Evolutionary conservation across 2,113 vertebrate genomes (phyloP).

Genomic region (Centropristis striata): DNA sequence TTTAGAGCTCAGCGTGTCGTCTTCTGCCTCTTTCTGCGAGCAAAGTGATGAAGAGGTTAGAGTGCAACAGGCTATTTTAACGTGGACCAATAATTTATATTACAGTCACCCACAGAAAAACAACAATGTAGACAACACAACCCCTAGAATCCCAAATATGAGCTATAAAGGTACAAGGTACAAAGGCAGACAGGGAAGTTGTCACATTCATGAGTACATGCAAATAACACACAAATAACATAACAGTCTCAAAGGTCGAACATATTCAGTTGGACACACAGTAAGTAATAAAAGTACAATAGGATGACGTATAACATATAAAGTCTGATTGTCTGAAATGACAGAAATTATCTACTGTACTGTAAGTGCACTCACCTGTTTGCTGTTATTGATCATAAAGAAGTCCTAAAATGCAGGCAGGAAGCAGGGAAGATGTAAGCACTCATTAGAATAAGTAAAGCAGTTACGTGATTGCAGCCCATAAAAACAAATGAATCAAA

Average conservation of each 20-base stretch:
- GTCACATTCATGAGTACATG: conserved; percentile 1
- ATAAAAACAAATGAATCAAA: conserved; percentile 70
- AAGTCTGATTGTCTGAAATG: neutral
- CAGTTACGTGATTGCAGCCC: conserved; percentile 90
- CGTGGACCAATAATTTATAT: neutral
- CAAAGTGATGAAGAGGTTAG: conserved; percentile 16
- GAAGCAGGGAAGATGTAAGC: conserved; percentile 96
- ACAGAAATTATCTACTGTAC: conserved; percentile 16
- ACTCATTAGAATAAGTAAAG: conserved; percentile 88
- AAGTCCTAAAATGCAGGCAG: conserved; percentile 98
- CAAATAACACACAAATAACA: neutral
- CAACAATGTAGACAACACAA: neutral
- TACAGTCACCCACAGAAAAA: conserved; percentile 15
- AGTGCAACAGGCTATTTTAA: neutral
- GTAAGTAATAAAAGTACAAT: neutral
- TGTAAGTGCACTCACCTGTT: conserved; percentile 92
- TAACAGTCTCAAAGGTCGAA: neutral
- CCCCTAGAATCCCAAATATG: neutral
- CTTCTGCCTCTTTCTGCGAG: conserved; percentile 95
- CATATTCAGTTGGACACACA: neutral
- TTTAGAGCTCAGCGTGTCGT: conserved; percentile 92
- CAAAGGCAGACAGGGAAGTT: neutral
- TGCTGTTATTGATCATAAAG: conserved; percentile 97
- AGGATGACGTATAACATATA: neutral
- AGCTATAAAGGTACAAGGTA: neutral